Evolutionary conservation across 2,888 invertebrate genomes (phyloP).

Genomic region (Hypercompe scribonia): DNA sequence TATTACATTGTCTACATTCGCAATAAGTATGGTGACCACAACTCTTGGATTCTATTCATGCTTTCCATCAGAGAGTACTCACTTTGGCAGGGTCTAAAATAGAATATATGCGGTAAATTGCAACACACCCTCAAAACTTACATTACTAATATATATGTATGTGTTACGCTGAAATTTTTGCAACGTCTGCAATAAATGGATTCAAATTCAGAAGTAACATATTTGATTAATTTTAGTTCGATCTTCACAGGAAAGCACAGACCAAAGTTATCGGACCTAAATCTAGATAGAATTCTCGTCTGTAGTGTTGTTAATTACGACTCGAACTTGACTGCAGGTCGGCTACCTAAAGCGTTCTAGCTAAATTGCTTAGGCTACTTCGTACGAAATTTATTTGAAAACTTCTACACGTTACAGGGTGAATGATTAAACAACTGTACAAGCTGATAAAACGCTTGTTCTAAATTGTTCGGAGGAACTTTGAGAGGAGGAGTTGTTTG

Average conservation of each 20-base stretch:
- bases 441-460: constrained; percentile 65
- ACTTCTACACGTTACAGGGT: constrained; percentile 62
- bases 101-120: too few species aligned
- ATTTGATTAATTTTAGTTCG: not conserved
- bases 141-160: too few species aligned
- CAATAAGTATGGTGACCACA: too few species aligned
- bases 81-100: too few species aligned
- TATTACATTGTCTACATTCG: too few species aligned
- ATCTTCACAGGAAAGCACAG: not conserved
- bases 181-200: not conserved
- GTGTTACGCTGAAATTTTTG: too few species aligned
- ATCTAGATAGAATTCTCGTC: constrained; percentile 8
- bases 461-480: constrained; percentile 57
- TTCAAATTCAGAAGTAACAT: not conserved
- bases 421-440: constrained; percentile 67
- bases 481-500: constrained; percentile 38
- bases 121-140: too few species aligned
- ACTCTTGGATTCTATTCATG: too few species aligned
- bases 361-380: constrained; percentile 60
- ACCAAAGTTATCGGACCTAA: not conserved
- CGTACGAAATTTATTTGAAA: constrained; percentile 64
- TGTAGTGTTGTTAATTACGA: constrained; percentile 29
- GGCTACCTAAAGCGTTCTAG: constrained; percentile 59
- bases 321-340: constrained; percentile 42
- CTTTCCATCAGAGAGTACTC: too few species aligned